Evolutionary conservation across 2,113 vertebrate genomes (phyloP).

Genomic region (Prietella phreatophila): DNA sequence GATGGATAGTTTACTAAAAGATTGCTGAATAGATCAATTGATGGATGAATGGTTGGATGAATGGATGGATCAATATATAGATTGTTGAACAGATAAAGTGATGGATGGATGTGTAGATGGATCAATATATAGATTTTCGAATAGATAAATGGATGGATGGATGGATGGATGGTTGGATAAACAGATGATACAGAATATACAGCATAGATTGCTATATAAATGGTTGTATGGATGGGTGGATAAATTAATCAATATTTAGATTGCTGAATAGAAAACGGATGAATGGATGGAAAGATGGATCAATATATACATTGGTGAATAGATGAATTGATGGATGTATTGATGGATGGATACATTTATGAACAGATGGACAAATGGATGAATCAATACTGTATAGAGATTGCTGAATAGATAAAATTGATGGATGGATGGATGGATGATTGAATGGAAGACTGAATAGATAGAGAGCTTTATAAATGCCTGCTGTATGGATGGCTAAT

Average conservation of each 20-base stretch:
- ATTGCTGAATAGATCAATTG: no score
- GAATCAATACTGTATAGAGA: not conserved
- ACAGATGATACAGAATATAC: not conserved
- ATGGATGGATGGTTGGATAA: not conserved
- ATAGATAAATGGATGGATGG: not conserved
- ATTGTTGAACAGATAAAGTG: not conserved
- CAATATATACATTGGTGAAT: not conserved
- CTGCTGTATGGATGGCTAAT: not conserved
- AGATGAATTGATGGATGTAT: no score
- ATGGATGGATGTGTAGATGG: not conserved
- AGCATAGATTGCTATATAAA: not conserved
- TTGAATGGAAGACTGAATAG: not conserved
- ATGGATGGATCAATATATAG: not conserved
- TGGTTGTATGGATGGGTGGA: not conserved
- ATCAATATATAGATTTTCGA: not conserved
- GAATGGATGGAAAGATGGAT: not conserved
- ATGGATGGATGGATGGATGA: not conserved
- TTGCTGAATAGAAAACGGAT: not conserved
- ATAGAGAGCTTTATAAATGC: not conserved
- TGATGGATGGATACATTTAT: no score
- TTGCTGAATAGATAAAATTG: not conserved
- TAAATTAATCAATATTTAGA: not conserved
- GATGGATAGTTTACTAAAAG: not conserved
- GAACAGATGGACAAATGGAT: not conserved
- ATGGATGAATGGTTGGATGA: not conserved